Conservation (phyloP, 30 jellyfish, hydroid and myxozoan species). For the Nemopilema nomurai region DNA sequence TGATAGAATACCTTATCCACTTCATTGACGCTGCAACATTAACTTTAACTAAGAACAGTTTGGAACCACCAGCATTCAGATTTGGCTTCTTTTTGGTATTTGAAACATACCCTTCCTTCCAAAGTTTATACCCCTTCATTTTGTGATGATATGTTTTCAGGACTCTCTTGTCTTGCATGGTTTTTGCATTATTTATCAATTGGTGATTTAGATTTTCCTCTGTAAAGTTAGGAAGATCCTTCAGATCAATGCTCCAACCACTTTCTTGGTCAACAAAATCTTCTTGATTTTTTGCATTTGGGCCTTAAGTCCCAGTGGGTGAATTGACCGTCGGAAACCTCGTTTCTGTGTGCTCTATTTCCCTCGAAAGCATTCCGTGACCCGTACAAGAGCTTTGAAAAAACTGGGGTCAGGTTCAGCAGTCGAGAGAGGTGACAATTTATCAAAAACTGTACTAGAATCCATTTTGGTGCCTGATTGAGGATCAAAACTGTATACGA, state of each 20-base stretch:
- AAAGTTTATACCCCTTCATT: slow-evolving; percentile 17
- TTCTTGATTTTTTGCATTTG: not conserved
- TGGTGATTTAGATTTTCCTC: slow-evolving; percentile 9
- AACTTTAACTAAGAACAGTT: slow-evolving; percentile 31
- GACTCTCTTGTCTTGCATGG: slow-evolving; percentile 39
- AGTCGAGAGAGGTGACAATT: slow-evolving; percentile 3
- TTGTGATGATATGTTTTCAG: slow-evolving; percentile 36
- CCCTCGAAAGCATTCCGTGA: slow-evolving; percentile 1
- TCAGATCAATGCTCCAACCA: slow-evolving; percentile 36
- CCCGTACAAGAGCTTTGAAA: slow-evolving; percentile 4
- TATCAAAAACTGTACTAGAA: not conserved
- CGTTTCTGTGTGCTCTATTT: not conserved
- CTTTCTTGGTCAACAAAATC: not conserved
- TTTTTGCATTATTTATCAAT: slow-evolving; percentile 17
- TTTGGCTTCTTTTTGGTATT: slow-evolving; percentile 21
- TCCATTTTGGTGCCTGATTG: not conserved
- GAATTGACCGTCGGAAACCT: not conserved
- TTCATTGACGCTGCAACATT: slow-evolving; percentile 29
- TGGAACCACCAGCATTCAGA: not conserved
- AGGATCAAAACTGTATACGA: not conserved
- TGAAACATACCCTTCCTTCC: slow-evolving; percentile 41
- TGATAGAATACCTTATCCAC: not conserved
- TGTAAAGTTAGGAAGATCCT: slow-evolving; percentile 20
- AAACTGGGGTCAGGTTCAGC: slow-evolving; percentile 14
- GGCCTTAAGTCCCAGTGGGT: not conserved